Percentiles rank a stretch among this genome's conserved stretches.
Conservation (phyloP, 1,140 invertebrate species). For the Papilio helenus region DNA sequence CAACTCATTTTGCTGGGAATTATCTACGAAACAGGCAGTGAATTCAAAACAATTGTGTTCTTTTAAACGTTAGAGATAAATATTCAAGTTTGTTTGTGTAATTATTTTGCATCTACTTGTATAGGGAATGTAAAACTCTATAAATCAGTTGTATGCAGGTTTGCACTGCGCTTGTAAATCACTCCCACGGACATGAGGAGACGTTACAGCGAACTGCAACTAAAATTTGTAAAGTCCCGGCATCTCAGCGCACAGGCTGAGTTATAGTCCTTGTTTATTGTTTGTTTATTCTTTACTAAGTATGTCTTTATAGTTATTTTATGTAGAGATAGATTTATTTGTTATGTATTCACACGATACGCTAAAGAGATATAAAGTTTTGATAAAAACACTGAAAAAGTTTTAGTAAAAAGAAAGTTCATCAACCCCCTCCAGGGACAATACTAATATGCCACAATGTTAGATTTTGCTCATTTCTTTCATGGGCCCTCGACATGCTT, state of each 20-base stretch:
- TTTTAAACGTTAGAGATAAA: no score
- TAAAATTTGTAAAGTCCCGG: conserved; percentile 8
- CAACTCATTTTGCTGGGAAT: neutral
- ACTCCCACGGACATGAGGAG: conserved; percentile 8
- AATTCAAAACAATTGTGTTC: neutral
- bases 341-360: no score
- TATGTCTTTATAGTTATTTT: neutral
- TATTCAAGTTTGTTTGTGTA: no score
- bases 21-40: neutral
- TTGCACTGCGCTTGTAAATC: neutral
- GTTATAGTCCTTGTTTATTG: conserved; percentile 6
- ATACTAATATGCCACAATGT: no score
- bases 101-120: neutral
- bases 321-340: no score
- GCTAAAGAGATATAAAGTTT: no score
- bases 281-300: neutral
- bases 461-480: no score
- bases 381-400: no score
- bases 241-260: neutral
- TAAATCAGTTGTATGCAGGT: neutral
- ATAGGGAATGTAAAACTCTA: neutral
- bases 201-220: neutral
- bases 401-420: no score
- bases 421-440: no score
- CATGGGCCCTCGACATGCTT: no score